Evolutionary conservation across 1,140 invertebrate species (phyloP).

Genomic region (Bombus picipes): DNA sequence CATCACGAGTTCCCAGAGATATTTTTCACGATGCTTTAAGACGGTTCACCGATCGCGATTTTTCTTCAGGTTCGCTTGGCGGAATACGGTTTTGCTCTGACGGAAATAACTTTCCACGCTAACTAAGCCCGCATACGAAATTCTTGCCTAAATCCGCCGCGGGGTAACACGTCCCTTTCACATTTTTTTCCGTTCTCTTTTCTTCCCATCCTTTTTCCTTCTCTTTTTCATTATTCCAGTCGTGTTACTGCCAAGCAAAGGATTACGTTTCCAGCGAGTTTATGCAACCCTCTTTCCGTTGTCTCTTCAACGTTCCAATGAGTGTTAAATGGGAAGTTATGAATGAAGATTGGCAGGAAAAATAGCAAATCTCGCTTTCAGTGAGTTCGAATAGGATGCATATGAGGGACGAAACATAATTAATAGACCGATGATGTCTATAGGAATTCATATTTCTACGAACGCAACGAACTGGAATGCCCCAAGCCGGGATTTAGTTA

Average conservation of each 20-base stretch:
- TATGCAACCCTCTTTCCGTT: constrained; percentile 45
- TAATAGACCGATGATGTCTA: background rate
- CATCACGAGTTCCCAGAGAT: background rate
- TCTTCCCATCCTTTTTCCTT: background rate
- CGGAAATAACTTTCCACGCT: constrained; percentile 47
- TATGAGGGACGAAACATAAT: background rate
- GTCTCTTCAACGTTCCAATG: constrained; percentile 28
- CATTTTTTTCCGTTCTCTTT: constrained; percentile 3
- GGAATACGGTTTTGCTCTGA: constrained; percentile 29
- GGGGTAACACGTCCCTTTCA: constrained; percentile 19
- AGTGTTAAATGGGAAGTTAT: constrained; percentile 26
- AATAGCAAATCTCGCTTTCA: constrained; percentile 11
- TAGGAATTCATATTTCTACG: background rate
- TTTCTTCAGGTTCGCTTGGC: background rate
- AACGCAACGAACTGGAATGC: background rate
- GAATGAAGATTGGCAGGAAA: background rate
- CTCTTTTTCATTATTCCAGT: constrained; percentile 34
- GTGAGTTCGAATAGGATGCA: background rate
- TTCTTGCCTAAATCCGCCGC: constrained; percentile 35
- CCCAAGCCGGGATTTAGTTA: too few species aligned
- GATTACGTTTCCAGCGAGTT: constrained; percentile 41
- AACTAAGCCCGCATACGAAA: constrained; percentile 14
- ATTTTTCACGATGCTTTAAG: background rate
- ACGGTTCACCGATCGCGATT: constrained; percentile 26
- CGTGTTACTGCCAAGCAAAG: constrained; percentile 50